Percentiles rank a stretch among this genome's conserved stretches.
phyloP scores from a whole-genome alignment of 2,113 vertebrate genomes.

The Malurus alboscapulatus region DNA sequence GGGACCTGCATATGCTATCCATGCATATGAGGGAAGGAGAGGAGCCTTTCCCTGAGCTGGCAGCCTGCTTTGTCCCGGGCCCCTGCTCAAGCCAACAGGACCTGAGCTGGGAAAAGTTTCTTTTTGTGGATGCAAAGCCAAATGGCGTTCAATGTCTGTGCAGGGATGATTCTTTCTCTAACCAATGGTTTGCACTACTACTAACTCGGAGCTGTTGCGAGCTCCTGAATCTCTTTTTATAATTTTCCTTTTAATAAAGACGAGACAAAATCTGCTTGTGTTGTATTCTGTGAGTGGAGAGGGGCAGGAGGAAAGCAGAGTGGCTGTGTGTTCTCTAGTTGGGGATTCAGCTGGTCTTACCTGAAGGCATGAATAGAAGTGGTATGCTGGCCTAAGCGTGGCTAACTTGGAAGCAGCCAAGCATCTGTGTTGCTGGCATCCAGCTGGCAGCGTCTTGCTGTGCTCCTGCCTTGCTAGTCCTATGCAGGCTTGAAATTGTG shows the following conservation, averaged over 20 bases:
- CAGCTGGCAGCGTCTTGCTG: not conserved
- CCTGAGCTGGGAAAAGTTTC: not conserved
- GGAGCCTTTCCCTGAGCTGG: not conserved
- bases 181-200: conserved; percentile 57
- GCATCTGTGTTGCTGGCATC: not conserved
- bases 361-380: not conserved
- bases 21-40: not conserved
- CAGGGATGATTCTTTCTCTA: conserved; percentile 62
- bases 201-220: conserved; percentile 13
- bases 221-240: conserved; percentile 62
- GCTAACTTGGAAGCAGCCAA: not conserved
- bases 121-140: conserved; percentile 27
- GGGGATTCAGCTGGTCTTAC: not conserved
- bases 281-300: not conserved
- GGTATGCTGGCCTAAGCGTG: not conserved
- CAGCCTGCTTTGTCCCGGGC: not conserved
- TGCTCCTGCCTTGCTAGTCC: not conserved
- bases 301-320: not conserved
- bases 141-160: not conserved
- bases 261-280: not conserved
- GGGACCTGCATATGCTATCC: not conserved
- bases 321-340: not conserved
- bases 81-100: not conserved
- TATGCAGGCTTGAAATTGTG: not conserved
- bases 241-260: conserved; percentile 69